A percentile compares a stretch with the other conserved stretches of the same genome.
Evolutionary conservation across 2,113 vertebrate genomes (phyloP).

Genomic region (Anolis sagrei): DNA sequence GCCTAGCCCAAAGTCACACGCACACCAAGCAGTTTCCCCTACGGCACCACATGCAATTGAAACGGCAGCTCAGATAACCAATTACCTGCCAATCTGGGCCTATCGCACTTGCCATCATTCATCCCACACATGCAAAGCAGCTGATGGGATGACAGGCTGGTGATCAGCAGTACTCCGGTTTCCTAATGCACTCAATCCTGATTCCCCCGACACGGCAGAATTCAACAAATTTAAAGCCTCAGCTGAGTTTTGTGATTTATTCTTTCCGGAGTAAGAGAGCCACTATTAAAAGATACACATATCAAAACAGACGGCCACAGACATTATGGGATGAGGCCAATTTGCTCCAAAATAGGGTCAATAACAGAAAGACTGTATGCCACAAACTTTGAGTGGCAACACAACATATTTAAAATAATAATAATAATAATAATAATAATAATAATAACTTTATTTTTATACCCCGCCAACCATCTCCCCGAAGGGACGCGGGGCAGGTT

Average conservation of each 20-base stretch:
- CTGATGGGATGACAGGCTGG: not conserved
- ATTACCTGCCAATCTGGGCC: not conserved
- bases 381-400: not conserved
- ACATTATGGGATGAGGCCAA: not conserved
- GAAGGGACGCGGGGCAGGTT: too few species aligned
- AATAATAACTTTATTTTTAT: too few species aligned
- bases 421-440: too few species aligned
- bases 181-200: not conserved
- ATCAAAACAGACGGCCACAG: not conserved
- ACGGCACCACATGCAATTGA: not conserved
- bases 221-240: not conserved
- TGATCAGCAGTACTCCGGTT: not conserved
- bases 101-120: not conserved
- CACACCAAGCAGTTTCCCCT: not conserved
- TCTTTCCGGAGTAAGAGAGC: not conserved
- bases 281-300: not conserved
- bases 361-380: too few species aligned
- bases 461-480: too few species aligned
- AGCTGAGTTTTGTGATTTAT: not conserved
- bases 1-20: not conserved
- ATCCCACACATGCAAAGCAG: not conserved
- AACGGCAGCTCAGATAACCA: not conserved
- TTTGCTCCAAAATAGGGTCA: not conserved
- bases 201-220: not conserved
- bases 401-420: not conserved